Base-by-base conservation (phyloP, 2,888 invertebrate genomes). In the Lamellibrachia satsuma region DNA sequence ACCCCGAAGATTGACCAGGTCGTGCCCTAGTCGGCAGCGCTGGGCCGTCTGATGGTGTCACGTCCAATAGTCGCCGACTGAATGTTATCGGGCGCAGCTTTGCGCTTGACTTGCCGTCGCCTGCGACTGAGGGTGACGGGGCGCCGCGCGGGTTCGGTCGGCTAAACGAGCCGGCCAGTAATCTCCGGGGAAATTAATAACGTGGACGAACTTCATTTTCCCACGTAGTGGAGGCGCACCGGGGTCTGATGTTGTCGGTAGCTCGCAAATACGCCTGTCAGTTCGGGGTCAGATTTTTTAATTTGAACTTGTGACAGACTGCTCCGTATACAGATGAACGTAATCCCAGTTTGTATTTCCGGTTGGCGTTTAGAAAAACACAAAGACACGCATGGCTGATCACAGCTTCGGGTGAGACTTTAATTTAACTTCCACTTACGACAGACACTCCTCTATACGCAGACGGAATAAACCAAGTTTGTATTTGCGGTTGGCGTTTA, bases 171-270 rank as follows among this genome's bases (percentile, higher is more conserved):
- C 6, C 75, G 75, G 22, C 11, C 75, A 4, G 22, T 75, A 75
- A 75, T 75, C 75, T 75, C 75, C 22, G 75, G 75, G 75, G 75
- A 75, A 75, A 75, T 75, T 75, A 75, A 75, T 75, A 75, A 75
- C n/a, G 22, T 75, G 75, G 75, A 75, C 75, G 75, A n/a, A 75
- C 75, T 75, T 75, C 75, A 75, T 75, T 75, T 75, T 75, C 75
- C 75, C 75, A 75, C 75, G 22, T 75, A 15, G 22, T 6, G n/a
- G 15, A 22, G 2, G 22, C 22, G n/a, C n/a, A 75, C 75, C 22
- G 75, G 15, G 75, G 6, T 6, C 22, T 15, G 75, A 22, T 75
- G 22, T 75, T n/a, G 75, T 75, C 75, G 75, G 22, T 22, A 75
- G 75, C 22, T 11, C 75, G n/a, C 39, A 75, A 75, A 11, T n/a